Conservation (phyloP, 2,113 vertebrate genomes). For the Ellobius talpinus region DNA sequence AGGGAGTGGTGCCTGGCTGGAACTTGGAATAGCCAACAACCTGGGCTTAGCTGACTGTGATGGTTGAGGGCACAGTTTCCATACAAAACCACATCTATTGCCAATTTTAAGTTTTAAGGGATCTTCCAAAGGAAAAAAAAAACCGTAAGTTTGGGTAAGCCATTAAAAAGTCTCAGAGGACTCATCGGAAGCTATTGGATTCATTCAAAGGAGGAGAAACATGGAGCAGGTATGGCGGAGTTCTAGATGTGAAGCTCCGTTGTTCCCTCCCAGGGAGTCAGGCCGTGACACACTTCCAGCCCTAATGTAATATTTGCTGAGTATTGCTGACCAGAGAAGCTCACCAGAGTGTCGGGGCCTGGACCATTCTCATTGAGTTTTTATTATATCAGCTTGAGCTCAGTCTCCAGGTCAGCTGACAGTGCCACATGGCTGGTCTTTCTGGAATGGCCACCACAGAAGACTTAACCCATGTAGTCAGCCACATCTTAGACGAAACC, state of each 20-base stretch:
- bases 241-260: background rate
- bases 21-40: background rate
- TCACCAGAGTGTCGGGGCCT: background rate
- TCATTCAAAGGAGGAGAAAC: background rate
- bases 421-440: background rate
- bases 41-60: background rate
- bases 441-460: background rate
- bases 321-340: background rate
- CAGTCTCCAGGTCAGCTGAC: background rate
- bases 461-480: background rate
- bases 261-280: background rate
- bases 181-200: background rate
- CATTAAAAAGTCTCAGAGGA: background rate
- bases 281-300: background rate
- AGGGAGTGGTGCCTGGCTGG: background rate
- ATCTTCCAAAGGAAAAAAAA: background rate
- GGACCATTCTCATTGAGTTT: background rate
- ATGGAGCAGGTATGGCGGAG: background rate
- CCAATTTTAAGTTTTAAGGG: background rate
- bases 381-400: background rate
- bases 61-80: background rate
- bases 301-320: background rate
- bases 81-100: background rate
- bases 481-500: background rate
- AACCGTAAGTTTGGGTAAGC: background rate